Evolutionary conservation across 2,888 invertebrate genomes (phyloP), one percentile per base, ranked within the genome.

Genomic region (Euclidia mi): DNA sequence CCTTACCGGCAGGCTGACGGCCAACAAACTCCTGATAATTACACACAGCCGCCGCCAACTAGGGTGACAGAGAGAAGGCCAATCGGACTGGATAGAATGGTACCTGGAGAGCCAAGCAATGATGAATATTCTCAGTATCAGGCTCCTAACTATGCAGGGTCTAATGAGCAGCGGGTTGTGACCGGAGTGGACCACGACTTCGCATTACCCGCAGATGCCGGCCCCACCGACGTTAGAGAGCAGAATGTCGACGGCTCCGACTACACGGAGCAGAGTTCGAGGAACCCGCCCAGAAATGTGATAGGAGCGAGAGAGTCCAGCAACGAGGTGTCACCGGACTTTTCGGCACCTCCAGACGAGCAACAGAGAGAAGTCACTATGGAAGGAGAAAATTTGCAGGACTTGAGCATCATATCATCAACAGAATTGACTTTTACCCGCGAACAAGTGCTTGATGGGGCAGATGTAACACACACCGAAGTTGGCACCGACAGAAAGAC

Each of bases 101-200:
- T 96, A 10, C 96, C 96, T 0, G 96, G 96, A 0, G 96, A 96
- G 78, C 95, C 95, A 0, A 95, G 95, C 74, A 94, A 95, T 41
- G 89, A 85, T 59, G 90, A 90, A 37, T 94, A 94, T 76, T 61
- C 88, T 28, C 87, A 90, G 69, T 91, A 90, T 71, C 82, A 86
- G 52, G 72, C 76, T 25, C 59, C 86, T 31, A 85, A 89, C 79
- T 94, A 92, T 82, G 71, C 89, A 74, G 71, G 88, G 79, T 34
- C 58, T 11, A 90, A 94, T 53, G 92, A 92, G 49, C 89, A 93
- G 49, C 88, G 95, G 18, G 95, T 95, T 0, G 95, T 96, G 2
- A 95, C 95, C 0, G 96, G 96, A 0, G 83, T 95, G 3, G 96
- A 95, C 61, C 94, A 88, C 61, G 90, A 89, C 58, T 90, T 87